phyloP scores from a whole-genome alignment of 2,888 invertebrate genomes.

The Plebejus argus region DNA sequence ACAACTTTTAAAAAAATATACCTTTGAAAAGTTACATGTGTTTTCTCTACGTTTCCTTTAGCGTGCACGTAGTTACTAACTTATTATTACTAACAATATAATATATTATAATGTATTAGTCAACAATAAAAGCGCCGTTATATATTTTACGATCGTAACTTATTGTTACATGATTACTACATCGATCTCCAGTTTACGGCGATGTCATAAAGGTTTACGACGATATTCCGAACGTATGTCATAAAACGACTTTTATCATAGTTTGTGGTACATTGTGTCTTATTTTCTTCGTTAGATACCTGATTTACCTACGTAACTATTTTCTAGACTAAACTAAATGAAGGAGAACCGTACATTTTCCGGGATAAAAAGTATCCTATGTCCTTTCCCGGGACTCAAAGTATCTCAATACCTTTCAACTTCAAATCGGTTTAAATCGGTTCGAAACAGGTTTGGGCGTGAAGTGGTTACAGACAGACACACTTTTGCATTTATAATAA shows the following conservation, averaged over 20 bases:
- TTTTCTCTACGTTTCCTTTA: no score
- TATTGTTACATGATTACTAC: slow-evolving; percentile 26
- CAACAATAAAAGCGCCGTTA: slow-evolving; percentile 43
- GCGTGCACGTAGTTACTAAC: background rate
- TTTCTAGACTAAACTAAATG: background rate
- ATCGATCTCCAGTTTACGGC: slow-evolving; percentile 15
- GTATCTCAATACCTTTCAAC: no score
- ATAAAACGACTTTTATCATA: slow-evolving; percentile 18
- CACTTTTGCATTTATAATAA: no score
- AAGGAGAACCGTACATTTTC: background rate
- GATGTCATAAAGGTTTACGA: slow-evolving; percentile 10
- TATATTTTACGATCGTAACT: slow-evolving; percentile 39
- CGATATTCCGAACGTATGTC: slow-evolving; percentile 20
- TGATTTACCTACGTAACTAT: background rate
- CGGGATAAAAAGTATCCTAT: no score
- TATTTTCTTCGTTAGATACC: background rate
- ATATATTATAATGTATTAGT: background rate
- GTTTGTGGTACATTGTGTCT: background rate
- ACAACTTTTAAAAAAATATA: no score
- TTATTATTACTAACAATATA: background rate
- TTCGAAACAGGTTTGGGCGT: no score
- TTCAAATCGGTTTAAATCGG: no score
- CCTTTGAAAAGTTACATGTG: no score
- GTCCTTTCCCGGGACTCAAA: no score
- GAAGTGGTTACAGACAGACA: no score